phyloP scores from a whole-genome alignment of 2,888 invertebrate genomes.

The Stenchaetothrips biformis region DNA sequence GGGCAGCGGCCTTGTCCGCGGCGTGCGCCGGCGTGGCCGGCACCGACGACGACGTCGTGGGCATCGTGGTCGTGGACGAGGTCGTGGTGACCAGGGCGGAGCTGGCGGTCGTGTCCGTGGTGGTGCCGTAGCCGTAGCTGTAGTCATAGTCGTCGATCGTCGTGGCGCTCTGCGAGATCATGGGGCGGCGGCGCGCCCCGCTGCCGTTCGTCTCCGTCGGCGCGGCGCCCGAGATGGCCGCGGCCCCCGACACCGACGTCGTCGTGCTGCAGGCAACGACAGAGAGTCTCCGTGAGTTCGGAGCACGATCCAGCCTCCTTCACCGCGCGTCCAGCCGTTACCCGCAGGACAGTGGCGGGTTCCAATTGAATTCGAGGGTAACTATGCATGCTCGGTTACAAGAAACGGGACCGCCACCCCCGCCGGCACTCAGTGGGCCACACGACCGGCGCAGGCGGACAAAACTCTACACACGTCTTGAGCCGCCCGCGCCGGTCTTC shows the following conservation, averaged over 20 bases:
- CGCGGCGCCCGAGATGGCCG: neutral
- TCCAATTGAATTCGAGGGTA: too few species aligned
- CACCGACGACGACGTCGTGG: slow-evolving; percentile 47
- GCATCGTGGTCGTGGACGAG: slow-evolving; percentile 44
- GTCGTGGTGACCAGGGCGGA: slow-evolving; percentile 41
- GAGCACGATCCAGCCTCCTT: too few species aligned
- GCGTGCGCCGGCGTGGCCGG: slow-evolving; percentile 51
- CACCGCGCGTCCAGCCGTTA: too few species aligned
- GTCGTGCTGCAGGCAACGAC: neutral
- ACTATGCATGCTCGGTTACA: too few species aligned
- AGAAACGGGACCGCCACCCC: too few species aligned
- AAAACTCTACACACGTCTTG: too few species aligned
- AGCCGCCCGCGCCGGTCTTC: too few species aligned
- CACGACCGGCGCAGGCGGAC: too few species aligned
- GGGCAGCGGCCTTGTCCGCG: slow-evolving; percentile 45
- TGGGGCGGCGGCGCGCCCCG: slow-evolving; percentile 45
- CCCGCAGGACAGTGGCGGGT: too few species aligned
- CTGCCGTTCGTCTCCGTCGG: slow-evolving; percentile 49
- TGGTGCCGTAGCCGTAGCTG: slow-evolving; percentile 47
- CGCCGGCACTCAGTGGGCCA: too few species aligned
- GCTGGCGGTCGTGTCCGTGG: slow-evolving; percentile 42
- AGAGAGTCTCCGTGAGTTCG: too few species aligned
- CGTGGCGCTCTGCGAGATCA: slow-evolving; percentile 47
- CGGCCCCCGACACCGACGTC: neutral
- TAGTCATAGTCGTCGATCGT: slow-evolving; percentile 43